Percentiles rank a stretch among this genome's conserved stretches.
phyloP scores from a whole-genome alignment of 1,140 invertebrate species.

The Theocolax elegans region DNA sequence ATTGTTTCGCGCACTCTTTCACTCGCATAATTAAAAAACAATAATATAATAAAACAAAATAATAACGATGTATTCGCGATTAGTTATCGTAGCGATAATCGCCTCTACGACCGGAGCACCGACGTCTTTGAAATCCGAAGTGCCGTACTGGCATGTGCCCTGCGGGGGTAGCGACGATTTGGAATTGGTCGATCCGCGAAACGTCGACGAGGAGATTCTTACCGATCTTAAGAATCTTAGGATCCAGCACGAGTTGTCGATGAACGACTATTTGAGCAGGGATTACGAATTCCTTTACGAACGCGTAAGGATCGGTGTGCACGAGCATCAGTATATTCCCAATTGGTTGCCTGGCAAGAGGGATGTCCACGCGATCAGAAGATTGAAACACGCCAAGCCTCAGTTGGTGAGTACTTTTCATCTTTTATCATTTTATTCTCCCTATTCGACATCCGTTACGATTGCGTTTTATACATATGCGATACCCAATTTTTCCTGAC shows the following conservation, averaged over 20 bases:
- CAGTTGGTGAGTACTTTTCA: conserved; percentile 57
- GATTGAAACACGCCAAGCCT: conserved; percentile 42
- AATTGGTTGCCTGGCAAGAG: conserved; percentile 64
- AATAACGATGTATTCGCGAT: no score
- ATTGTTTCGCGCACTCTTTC: conserved; percentile 19
- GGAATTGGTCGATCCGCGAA: conserved; percentile 19
- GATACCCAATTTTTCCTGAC: no score
- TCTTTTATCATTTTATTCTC: background rate
- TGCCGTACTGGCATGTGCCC: conserved; percentile 58
- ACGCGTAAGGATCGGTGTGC: conserved; percentile 55
- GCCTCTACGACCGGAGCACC: no score
- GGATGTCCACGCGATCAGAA: conserved; percentile 53
- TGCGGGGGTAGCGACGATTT: conserved; percentile 51
- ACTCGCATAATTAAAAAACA: no score
- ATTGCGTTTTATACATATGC: no score
- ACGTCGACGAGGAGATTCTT: conserved; percentile 48
- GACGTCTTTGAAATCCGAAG: conserved; percentile 24
- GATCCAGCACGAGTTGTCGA: conserved; percentile 56
- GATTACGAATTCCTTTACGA: conserved; percentile 62
- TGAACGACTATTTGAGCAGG: conserved; percentile 56
- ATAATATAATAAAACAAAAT: no score
- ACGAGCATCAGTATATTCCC: conserved; percentile 64
- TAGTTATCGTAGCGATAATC: no score
- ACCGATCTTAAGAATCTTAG: conserved; percentile 50
- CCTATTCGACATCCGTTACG: no score